These are phyloP conservation scores for Andinoacara biseriatus DNA, from an alignment of 2,113 vertebrate genomes.

Conservation along the genomic window DNA sequence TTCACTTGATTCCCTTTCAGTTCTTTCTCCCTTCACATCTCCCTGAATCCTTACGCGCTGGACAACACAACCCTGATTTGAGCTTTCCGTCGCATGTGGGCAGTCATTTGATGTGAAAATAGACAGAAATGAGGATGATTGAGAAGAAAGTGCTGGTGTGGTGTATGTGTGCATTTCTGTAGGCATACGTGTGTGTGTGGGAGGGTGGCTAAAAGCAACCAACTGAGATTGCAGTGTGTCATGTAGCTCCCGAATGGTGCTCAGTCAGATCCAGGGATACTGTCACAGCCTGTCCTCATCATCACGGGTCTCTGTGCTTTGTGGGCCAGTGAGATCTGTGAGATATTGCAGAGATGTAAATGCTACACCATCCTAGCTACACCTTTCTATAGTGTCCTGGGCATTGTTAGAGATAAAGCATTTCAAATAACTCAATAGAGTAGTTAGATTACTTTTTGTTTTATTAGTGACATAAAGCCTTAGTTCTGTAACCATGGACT, in stretches of 20 bases:
- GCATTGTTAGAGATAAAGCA: neutral
- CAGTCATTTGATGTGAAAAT: constrained; percentile 39
- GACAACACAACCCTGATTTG: constrained; percentile 14
- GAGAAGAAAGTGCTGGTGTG: constrained; percentile 5
- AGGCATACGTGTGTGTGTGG: neutral
- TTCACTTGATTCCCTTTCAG: constrained; percentile 1
- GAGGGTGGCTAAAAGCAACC: constrained; percentile 49
- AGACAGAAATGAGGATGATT: neutral
- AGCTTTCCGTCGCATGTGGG: constrained; percentile 15
- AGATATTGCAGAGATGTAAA: constrained; percentile 39
- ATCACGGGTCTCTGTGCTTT: constrained; percentile 35
- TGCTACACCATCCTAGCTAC: constrained; percentile 33
- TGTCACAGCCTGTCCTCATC: constrained; percentile 67
- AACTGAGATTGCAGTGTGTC: constrained; percentile 43
- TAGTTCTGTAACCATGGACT: neutral
- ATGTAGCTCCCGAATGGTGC: constrained; percentile 48
- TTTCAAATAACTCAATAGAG: neutral
- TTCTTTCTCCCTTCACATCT: neutral
- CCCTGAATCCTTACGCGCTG: neutral
- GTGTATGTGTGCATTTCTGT: constrained; percentile 15
- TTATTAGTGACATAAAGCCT: neutral
- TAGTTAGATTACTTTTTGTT: neutral
- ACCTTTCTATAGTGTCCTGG: constrained; percentile 31
- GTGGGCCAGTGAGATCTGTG: constrained; percentile 4
- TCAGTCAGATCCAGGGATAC: constrained; percentile 62